Evolutionary conservation across 2,888 invertebrate genomes (phyloP).

Genomic region (Electrophaes corylata): DNA sequence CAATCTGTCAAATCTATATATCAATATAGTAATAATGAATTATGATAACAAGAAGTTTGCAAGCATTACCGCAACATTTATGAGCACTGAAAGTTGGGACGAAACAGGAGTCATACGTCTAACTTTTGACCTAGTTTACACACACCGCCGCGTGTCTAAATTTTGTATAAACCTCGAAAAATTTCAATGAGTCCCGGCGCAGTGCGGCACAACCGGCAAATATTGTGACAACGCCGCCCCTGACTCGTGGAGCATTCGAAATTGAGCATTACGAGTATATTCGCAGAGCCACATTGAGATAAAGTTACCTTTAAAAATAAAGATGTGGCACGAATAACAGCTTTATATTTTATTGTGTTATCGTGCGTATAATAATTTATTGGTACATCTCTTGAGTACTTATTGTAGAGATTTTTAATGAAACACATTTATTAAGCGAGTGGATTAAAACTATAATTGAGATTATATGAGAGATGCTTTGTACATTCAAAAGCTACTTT

Average conservation of each 20-base stretch:
- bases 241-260: conserved; percentile 31
- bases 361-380: too few relatives aligned
- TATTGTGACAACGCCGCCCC: conserved; percentile 53
- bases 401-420: too few relatives aligned
- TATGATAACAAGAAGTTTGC: conserved; percentile 5
- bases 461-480: too few relatives aligned
- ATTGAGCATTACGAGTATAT: conserved; percentile 42
- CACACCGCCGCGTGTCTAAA: conserved; percentile 39
- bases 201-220: conserved; percentile 53
- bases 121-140: conserved; percentile 43
- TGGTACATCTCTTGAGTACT: too few relatives aligned
- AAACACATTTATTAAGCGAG: too few relatives aligned
- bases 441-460: too few relatives aligned
- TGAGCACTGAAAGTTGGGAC: conserved; percentile 20
- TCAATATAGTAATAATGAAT: too few relatives aligned
- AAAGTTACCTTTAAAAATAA: neutral
- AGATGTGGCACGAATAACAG: too few relatives aligned
- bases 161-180: conserved; percentile 53
- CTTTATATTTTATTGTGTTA: too few relatives aligned
- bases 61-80: conserved; percentile 14
- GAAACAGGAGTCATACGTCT: conserved; percentile 32
- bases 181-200: conserved; percentile 54
- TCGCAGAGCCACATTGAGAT: conserved; percentile 11
- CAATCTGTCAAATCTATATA: too few relatives aligned
- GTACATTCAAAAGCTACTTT: too few relatives aligned